phyloP scores from a whole-genome alignment of 2,113 vertebrate species.

The Thinocorus orbignyianus region DNA sequence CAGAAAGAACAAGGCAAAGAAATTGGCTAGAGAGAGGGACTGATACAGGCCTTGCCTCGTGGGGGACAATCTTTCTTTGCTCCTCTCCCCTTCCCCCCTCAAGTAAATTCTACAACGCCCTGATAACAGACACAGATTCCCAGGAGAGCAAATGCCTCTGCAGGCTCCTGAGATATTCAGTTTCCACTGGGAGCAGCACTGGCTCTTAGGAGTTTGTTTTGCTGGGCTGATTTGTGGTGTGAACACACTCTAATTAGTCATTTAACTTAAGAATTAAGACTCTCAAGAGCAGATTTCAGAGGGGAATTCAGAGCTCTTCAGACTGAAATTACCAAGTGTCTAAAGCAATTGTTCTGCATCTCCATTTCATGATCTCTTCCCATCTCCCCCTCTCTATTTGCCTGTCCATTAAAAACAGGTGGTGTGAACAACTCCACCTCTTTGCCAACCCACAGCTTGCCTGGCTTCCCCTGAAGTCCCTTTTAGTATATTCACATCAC shows the following conservation, averaged over 20 bases:
- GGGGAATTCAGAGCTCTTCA: slow-evolving; percentile 15
- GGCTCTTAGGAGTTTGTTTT: neutral
- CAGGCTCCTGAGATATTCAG: neutral
- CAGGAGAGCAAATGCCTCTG: neutral
- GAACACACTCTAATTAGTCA: slow-evolving; percentile 30
- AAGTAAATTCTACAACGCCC: neutral
- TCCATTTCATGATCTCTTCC: neutral
- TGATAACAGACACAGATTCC: neutral
- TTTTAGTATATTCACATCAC: neutral
- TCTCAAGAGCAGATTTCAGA: slow-evolving; percentile 24
- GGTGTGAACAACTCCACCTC: neutral
- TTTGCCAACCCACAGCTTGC: neutral
- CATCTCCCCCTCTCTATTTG: neutral
- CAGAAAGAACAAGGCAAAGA: neutral
- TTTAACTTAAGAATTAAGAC: slow-evolving; percentile 23
- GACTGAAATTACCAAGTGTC: neutral
- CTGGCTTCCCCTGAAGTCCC: neutral
- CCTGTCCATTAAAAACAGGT: neutral
- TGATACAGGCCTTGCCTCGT: neutral
- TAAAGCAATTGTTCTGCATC: neutral
- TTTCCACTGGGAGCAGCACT: neutral
- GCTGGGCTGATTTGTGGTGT: neutral
- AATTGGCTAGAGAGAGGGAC: neutral
- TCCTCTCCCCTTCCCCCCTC: rapidly evolving
- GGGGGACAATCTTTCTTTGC: neutral